Evolutionary conservation across 2,888 invertebrate genomes (phyloP), one percentile per base, ranked within the genome.

Genomic region (Tiliacea aurago): DNA sequence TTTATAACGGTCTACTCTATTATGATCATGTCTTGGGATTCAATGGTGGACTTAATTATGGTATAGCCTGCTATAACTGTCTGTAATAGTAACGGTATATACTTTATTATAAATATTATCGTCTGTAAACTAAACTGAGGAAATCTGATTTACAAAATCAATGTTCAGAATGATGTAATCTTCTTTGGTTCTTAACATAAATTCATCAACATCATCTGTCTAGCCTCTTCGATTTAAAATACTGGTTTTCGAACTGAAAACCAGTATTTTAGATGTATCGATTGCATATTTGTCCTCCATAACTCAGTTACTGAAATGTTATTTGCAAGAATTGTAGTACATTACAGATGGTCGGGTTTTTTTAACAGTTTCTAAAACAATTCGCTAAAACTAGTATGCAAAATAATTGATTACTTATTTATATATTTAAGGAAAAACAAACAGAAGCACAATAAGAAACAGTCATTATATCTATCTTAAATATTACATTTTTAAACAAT

Each of bases 1-100:
- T 47, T 23, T 11, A 45, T 78, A 78, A 61, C 43, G 59, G 55
- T 13, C 23, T 6, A 28, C 5, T 33, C 3, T 51, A 23, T n/a
- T 11, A 28, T 49, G 11, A 61, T 45, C 28, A 61, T 58, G 45
- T n/a, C 73, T 53, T 70, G 78, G 78, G 66, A 78, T 28, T 65
- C 33, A 43, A 13, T 43, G 33, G 41, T n/a, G 28, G 20, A 41
- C 5, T 20, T 67, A n/a, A n/a, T 20, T 67, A 67, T 59, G 58
- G 66, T 18, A 53, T 55, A 37, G 49, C 45, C 11, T 41, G 18
- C 70, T 65, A 70, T 77, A 58, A 41, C 11, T 20, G 0, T 15
- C 7, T 13, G 20, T 61, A 51, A 75, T 28, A 13, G 18, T 76
- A 66, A 61, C n/a, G 45, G 23, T n/a, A 37, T 23, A 23, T 59